Base-by-base conservation (phyloP, 2,113 vertebrate genomes). In the Fregetta grallaria region DNA sequence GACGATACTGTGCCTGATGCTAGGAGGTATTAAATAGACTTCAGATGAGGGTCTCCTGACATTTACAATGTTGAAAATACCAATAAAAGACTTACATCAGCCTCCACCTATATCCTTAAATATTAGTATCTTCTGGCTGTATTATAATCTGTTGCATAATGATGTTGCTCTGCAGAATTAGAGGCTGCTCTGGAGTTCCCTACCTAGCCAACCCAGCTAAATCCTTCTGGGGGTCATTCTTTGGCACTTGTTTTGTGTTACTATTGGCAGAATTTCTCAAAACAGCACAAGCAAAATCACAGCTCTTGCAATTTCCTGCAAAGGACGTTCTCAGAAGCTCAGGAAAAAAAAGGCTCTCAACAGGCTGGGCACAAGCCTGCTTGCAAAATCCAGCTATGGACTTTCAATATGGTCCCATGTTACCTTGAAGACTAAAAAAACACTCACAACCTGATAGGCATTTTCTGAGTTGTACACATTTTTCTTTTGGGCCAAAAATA, bases 361-460 rank as follows among this genome's bases (percentile, higher is more conserved):
- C 15, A 78, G 15, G 9, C 25, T 77, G 23, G 8, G 9, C 13
- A 74, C 29, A 16, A 85, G 3, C 3, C 15, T 90, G 36, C 15
- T 50, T 83, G 32, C 19, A 91, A 93, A 83, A 72, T 73, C 17
- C 25, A 61, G 8, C 10, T 55, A 17, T 16, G 38, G 14, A 42
- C 16, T 78, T 86, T 16, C 21, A 65, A 7, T 61, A 17, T 13
- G 3, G 11, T 36, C 25, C n/a, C 20, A 22, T 32, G 20, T 47
- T 56, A 66, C 55, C 23, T 12, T 50, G 72, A 80, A 53, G 40
- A 36, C 7, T 10, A 5, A 75, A 67, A 91, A 52, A n/a, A 6
- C 0, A 38, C 23, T 25, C 55, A 79, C 9, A 58, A 58, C 1
- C 6, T 38, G 5, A 17, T 6, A 38, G 30, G 4, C 2, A 26